Conservation (phyloP, 2,888 invertebrate species). For the Thera obeliscata region DNA sequence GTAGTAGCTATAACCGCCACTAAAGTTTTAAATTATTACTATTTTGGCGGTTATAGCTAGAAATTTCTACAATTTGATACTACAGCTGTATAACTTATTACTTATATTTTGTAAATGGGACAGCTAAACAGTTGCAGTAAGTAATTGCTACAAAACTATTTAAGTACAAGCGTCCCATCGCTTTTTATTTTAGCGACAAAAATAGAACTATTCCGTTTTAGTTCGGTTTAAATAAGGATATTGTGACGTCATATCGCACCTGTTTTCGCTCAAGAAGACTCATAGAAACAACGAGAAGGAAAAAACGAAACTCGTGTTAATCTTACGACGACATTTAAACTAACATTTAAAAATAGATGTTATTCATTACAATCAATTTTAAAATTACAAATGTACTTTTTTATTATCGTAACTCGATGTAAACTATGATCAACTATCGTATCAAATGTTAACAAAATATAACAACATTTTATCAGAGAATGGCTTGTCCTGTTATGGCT, state of each 20-base stretch:
- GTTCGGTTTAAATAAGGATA: conserved; percentile 1
- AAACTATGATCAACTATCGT: conserved; percentile 70
- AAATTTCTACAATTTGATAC: not conserved
- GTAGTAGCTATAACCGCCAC: not conserved
- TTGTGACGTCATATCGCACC: conserved; percentile 26
- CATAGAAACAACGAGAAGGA: conserved; percentile 50
- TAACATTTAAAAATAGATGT: conserved; percentile 72
- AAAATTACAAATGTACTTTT: conserved; percentile 78
- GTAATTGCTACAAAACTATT: not conserved
- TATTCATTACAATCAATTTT: conserved; percentile 68
- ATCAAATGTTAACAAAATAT: conserved; percentile 76
- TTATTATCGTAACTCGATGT: conserved; percentile 81
- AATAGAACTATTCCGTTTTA: conserved; percentile 15
- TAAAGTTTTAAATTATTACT: no score
- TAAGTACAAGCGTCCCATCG: not conserved
- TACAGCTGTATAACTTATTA: not conserved
- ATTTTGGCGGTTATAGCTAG: not conserved
- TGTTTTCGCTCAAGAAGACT: conserved; percentile 24
- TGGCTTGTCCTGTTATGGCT: conserved; percentile 57
- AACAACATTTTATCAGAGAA: conserved; percentile 61
- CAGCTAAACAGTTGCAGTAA: not conserved
- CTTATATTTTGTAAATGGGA: not conserved
- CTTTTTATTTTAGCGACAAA: conserved; percentile 2
- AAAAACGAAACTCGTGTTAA: conserved; percentile 67
- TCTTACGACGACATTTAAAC: conserved; percentile 63